These are phyloP conservation scores for Gopherus evgoodei DNA, from an alignment of 2,113 vertebrate genomes.

Conservation along the genomic window DNA sequence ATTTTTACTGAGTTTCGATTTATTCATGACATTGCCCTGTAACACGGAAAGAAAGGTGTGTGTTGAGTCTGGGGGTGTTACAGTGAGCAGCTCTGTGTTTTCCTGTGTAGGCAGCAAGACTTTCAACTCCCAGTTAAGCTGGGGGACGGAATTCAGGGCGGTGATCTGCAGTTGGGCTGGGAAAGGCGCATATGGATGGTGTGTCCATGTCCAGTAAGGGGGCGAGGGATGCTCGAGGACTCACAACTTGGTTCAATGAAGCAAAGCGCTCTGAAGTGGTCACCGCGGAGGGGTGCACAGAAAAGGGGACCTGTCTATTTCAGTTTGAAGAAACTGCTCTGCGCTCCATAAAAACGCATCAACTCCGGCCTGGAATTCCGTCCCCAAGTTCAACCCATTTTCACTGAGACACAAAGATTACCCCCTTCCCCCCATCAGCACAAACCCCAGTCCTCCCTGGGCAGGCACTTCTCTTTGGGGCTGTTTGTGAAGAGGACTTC, in stretches of 20 bases:
- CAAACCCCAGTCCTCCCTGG: background rate
- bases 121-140: background rate
- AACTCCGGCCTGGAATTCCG: background rate
- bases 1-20: background rate
- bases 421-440: background rate
- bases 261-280: background rate
- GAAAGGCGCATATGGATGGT: background rate
- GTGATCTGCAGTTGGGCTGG: background rate
- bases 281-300: background rate
- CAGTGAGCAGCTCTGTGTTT: background rate
- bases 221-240: too few species aligned
- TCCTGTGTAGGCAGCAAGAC: background rate
- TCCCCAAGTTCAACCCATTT: background rate
- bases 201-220: too few species aligned
- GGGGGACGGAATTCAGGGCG: too few species aligned
- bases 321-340: background rate
- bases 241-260: too few species aligned
- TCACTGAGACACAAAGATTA: background rate
- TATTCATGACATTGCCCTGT: background rate
- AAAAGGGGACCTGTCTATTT: background rate
- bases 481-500: background rate
- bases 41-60: background rate
- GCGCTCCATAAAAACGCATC: accelerated
- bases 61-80: too few species aligned
- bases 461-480: conserved; percentile 41